Evolutionary conservation across 2,113 vertebrate genomes (phyloP).

Genomic region (Ivindomyrus marchei): DNA sequence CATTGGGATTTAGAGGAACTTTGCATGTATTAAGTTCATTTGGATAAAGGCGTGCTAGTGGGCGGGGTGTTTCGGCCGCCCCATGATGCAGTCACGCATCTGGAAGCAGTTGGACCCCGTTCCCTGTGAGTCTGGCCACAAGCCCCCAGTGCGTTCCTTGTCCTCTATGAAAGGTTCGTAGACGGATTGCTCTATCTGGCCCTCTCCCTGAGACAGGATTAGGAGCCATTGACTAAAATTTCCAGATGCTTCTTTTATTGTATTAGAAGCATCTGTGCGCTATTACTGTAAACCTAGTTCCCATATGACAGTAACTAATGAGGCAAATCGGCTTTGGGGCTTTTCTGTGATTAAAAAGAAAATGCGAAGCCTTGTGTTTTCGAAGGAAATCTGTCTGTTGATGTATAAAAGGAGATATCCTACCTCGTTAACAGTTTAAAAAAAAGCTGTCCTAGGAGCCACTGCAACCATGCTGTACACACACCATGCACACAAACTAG

Average conservation of each 20-base stretch:
- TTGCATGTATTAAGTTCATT: constrained; percentile 34
- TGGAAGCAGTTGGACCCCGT: not conserved
- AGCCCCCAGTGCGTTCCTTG: not conserved
- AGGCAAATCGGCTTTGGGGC: constrained; percentile 38
- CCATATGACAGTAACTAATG: constrained; percentile 44
- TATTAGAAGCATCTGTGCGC: constrained; percentile 47
- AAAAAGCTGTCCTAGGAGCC: not conserved
- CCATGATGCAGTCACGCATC: constrained; percentile 24
- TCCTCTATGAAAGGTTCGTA: not conserved
- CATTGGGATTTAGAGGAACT: constrained; percentile 25
- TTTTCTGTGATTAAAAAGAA: constrained; percentile 32
- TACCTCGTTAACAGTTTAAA: not conserved
- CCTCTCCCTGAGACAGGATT: constrained; percentile 29
- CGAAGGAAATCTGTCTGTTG: not conserved
- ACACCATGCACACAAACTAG: not conserved
- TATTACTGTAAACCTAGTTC: constrained; percentile 43
- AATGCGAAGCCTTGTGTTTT: constrained; percentile 20
- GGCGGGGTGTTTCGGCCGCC: constrained; percentile 17
- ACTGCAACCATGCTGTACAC: not conserved
- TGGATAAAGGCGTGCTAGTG: constrained; percentile 22
- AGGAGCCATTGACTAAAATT: constrained; percentile 26
- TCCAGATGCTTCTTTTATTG: constrained; percentile 15
- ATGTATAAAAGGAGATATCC: constrained; percentile 20
- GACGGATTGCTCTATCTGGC: constrained; percentile 29
- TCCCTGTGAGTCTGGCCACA: not conserved